Evolutionary conservation across 2,113 vertebrate species (phyloP), one percentile per base, ranked within the genome.

Genomic region (Dasyprocta punctata): DNA sequence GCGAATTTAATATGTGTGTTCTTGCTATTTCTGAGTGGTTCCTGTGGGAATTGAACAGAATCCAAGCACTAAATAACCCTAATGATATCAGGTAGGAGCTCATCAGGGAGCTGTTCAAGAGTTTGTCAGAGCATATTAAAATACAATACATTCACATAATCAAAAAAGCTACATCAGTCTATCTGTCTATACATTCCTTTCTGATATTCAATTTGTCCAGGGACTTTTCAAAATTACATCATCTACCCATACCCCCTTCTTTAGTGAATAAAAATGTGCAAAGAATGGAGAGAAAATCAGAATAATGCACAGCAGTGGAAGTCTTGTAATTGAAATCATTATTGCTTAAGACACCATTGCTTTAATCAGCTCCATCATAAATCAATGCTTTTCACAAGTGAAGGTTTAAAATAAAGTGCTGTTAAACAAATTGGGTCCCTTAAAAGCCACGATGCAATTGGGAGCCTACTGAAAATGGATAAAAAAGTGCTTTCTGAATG

Each of bases 41-140:
- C 96, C 75, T 0, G 63, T 83, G 90, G 97, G 97, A 98, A 95
- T 91, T 77, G 81, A 95, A 96, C 86, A 96, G 95, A 81, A 96
- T 93, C 47, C 30, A 92, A 94, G 93, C 94, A 98, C 94, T 83
- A 87, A 97, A 97, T 85, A 98, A 97, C 94, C 92, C 86, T 87
- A 96, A 86, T 96, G 98, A 97, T 89, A 98, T 83, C 58, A 5
- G 94, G 84, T 96, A 94, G 90, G 96, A 92, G 96, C 94, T 96
- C 60, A 26, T 77, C 7, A 9, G 95, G 96, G 95, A 97, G 73
- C 90, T 78, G 97, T 97, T 98, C 93, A 60, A 33, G 97, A 95
- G 71, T 98, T 98, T 97, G 92, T 97, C 97, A 95, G 91, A 96
- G 96, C 92, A 82, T 88, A 97, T 98, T 98, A 98, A 98, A 98